A percentile compares a stretch with the other conserved stretches of the same genome.
Conservation (phyloP, 2,797 vertebrate genomes). For the Vireo griseus region DNA sequence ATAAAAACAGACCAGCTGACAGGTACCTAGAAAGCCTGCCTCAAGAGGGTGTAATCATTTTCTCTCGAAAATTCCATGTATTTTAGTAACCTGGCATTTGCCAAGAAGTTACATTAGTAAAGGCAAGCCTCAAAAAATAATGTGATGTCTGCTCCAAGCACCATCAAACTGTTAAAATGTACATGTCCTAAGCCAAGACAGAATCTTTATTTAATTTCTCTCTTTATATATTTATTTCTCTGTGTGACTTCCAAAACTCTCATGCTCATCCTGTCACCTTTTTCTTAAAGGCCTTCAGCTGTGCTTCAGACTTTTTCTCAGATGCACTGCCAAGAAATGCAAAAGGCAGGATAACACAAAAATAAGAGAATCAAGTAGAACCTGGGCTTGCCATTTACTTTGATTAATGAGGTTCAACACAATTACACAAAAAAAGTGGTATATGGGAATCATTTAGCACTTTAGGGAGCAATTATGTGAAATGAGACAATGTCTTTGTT, state of each 20-base stretch:
- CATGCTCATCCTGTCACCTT: neutral
- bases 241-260: slow-evolving; percentile 10
- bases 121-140: neutral
- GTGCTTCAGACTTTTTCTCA: neutral
- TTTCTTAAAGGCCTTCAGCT: slow-evolving; percentile 23
- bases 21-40: neutral
- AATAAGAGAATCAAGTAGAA: neutral
- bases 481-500: neutral
- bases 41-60: neutral
- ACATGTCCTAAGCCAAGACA: neutral
- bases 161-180: slow-evolving; percentile 36
- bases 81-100: neutral
- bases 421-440: neutral
- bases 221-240: neutral
- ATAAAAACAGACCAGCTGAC: neutral
- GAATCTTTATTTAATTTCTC: slow-evolving; percentile 10
- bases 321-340: neutral
- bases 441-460: neutral
- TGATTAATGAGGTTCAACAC: neutral
- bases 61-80: neutral
- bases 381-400: neutral
- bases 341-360: neutral
- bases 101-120: neutral
- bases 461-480: neutral
- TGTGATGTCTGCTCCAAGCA: neutral